phyloP scores from a whole-genome alignment of 2,113 vertebrate genomes.

The Erythrolamprus reginae region DNA sequence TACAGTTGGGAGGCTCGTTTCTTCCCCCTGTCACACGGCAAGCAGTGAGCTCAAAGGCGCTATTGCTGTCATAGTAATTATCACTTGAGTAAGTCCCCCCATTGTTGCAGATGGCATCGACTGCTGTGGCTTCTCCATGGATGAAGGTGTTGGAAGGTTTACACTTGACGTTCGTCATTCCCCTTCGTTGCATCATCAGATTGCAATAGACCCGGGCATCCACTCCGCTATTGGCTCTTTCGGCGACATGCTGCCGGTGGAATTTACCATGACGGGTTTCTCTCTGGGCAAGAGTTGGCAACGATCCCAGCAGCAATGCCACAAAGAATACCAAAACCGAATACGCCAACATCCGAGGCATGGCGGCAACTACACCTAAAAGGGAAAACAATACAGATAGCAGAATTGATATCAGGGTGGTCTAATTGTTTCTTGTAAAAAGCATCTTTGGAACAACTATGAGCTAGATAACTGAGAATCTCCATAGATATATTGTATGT shows the following conservation, averaged over 20 bases:
- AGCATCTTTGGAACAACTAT: too few species aligned
- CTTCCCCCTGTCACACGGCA: neutral
- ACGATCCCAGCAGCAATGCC: conserved; percentile 40
- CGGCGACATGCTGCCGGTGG: conserved; percentile 43
- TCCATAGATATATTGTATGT: too few species aligned
- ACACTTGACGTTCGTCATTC: conserved; percentile 28
- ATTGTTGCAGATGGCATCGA: neutral
- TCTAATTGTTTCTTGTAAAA: too few species aligned
- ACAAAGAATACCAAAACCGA: conserved; percentile 20
- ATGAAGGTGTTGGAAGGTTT: conserved; percentile 57
- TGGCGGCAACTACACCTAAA: neutral
- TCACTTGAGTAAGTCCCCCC: neutral
- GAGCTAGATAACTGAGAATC: too few species aligned
- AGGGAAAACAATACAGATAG: neutral
- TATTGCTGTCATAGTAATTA: conserved; percentile 3
- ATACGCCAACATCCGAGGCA: neutral
- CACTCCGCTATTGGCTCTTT: neutral
- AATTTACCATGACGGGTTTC: conserved; percentile 43
- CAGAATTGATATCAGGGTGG: neutral
- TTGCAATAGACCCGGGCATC: conserved; percentile 48
- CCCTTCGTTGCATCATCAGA: conserved; percentile 50
- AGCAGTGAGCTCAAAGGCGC: neutral
- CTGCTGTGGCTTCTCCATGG: conserved; percentile 12
- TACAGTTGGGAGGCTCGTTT: neutral
- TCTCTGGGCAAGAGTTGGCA: conserved; percentile 27